A percentile compares a stretch with the other conserved stretches of the same genome.
Evolutionary conservation across 2,888 invertebrate genomes (phyloP).

Genomic region (Magallana nippona): DNA sequence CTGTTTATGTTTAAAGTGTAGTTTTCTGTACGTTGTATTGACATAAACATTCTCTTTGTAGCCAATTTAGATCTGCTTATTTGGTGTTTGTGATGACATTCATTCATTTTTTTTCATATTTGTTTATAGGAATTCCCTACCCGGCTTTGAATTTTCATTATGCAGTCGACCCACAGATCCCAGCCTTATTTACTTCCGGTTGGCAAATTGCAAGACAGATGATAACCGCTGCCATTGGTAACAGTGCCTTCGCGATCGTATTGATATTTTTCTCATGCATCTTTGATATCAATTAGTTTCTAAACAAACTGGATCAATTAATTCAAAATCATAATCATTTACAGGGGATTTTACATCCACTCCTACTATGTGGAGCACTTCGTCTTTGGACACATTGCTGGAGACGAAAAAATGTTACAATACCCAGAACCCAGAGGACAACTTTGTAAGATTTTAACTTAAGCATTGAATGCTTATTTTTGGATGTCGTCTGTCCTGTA

Average conservation of each 20-base stretch:
- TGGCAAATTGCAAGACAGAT: slow-evolving; percentile 26
- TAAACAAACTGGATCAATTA: no score
- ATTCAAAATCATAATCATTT: not conserved
- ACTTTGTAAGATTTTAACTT: not conserved
- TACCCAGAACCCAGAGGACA: not conserved
- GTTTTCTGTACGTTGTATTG: no score
- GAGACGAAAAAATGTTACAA: not conserved
- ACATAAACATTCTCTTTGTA: no score
- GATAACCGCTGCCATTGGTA: slow-evolving; percentile 6
- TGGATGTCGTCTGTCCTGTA: no score
- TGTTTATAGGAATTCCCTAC: slow-evolving; percentile 33
- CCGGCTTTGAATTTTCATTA: not conserved
- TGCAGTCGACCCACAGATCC: slow-evolving; percentile 27
- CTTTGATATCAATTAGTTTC: no score
- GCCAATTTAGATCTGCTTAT: no score
- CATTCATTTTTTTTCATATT: not conserved
- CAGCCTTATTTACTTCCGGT: not conserved
- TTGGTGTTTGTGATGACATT: no score
- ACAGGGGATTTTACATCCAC: not conserved
- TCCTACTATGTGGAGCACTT: not conserved
- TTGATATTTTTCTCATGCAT: no score
- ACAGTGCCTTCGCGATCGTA: no score
- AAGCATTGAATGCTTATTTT: no score
- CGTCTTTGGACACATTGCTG: not conserved
- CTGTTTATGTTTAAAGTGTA: no score